phyloP scores from a whole-genome alignment of 2,888 invertebrate genomes.

The Salticus scenicus region DNA sequence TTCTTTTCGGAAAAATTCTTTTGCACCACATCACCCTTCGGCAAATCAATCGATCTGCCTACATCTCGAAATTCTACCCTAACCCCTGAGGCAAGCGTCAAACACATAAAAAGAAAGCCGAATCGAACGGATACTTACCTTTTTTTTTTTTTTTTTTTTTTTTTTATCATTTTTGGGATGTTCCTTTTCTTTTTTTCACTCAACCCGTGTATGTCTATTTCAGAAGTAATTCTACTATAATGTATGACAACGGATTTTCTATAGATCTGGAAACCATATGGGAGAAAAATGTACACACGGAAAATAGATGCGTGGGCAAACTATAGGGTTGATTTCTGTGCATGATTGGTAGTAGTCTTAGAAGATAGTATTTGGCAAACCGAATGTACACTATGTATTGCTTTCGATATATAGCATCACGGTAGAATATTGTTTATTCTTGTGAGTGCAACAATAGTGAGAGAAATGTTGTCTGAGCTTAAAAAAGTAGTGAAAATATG shows the following conservation, averaged over 20 bases:
- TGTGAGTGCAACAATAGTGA: no score
- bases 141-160: neutral
- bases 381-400: no score
- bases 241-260: neutral
- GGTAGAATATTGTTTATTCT: no score
- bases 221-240: neutral
- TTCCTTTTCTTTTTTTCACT: constrained; percentile 4
- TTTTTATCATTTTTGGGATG: neutral
- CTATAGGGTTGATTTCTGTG: neutral
- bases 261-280: neutral
- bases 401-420: no score
- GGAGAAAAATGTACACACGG: neutral
- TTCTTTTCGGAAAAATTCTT: neutral
- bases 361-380: no score
- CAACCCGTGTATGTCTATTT: neutral
- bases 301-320: constrained; percentile 34
- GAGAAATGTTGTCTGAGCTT: no score
- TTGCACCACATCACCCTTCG: constrained; percentile 47
- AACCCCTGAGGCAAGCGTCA: constrained; percentile 37
- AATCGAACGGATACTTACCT: constrained; percentile 12
- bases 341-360: neutral
- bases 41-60: constrained; percentile 42
- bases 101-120: constrained; percentile 47
- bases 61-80: constrained; percentile 22
- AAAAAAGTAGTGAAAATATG: no score